Evolutionary conservation across 2,797 vertebrate species (phyloP).

Genomic region (Xenopus petersii): DNA sequence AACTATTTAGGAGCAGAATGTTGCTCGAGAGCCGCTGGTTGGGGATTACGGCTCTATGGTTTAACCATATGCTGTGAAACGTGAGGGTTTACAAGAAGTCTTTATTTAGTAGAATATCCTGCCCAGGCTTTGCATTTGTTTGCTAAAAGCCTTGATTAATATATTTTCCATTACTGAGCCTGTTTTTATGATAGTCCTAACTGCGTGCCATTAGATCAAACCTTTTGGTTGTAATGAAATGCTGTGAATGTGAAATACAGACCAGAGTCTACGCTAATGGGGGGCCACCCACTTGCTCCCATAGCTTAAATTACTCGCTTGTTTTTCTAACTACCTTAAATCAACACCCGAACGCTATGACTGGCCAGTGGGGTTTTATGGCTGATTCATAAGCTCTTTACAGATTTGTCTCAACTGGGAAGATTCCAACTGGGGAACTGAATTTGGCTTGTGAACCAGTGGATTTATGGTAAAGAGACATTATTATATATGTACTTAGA

Average conservation of each 20-base stretch:
- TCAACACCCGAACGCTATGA: slow-evolving; percentile 9
- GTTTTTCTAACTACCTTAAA: slow-evolving; percentile 11
- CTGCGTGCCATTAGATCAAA: slow-evolving; percentile 27
- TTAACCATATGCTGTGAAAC: no score
- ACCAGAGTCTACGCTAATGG: not conserved
- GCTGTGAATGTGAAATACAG: slow-evolving; percentile 27
- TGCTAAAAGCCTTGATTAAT: no score
- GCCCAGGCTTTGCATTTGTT: no score
- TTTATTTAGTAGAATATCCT: no score
- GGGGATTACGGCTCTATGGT: no score
- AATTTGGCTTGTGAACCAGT: slow-evolving; percentile 25
- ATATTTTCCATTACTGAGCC: no score
- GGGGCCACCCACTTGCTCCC: slow-evolving; percentile 33
- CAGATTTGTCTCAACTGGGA: slow-evolving; percentile 39
- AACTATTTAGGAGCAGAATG: no score
- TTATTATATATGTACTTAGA: slow-evolving; percentile 47
- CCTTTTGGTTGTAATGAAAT: slow-evolving; percentile 31
- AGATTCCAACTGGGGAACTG: slow-evolving; percentile 38
- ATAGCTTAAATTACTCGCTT: not conserved
- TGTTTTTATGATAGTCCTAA: slow-evolving; percentile 5
- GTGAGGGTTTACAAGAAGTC: no score
- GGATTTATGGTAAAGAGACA: slow-evolving; percentile 40
- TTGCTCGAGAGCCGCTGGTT: no score
- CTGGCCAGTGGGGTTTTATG: slow-evolving; percentile 28
- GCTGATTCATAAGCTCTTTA: slow-evolving; percentile 27